Evolutionary conservation across 2,113 vertebrate species (phyloP).

Genomic region (Triplophysa dalaica): DNA sequence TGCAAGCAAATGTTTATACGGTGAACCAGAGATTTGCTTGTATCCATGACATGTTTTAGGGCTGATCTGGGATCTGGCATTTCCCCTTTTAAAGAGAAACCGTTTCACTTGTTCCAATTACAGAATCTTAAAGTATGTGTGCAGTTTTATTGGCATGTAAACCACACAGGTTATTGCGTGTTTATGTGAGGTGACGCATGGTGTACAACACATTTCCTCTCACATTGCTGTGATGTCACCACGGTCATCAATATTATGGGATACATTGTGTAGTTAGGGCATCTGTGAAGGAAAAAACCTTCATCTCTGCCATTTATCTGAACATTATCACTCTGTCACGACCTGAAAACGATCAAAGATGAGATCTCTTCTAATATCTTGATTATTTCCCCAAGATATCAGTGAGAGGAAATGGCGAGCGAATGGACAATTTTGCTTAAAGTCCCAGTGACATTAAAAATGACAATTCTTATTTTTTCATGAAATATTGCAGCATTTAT

Average conservation of each 20-base stretch:
- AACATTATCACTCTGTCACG: too few species aligned
- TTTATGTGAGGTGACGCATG: slow-evolving; percentile 61
- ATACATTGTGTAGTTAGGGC: too few species aligned
- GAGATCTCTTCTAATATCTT: too few species aligned
- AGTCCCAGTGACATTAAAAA: too few species aligned
- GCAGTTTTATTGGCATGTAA: slow-evolving; percentile 73
- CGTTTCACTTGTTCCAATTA: slow-evolving; percentile 67
- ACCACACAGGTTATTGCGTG: slow-evolving; percentile 50
- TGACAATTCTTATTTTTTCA: too few species aligned
- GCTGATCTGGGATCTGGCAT: slow-evolving; percentile 46
- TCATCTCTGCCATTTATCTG: too few species aligned
- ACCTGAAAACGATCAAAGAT: too few species aligned
- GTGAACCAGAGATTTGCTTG: not conserved
- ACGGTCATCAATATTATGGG: not conserved
- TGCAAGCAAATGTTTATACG: not conserved
- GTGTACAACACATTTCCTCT: slow-evolving; percentile 63
- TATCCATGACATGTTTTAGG: slow-evolving; percentile 57
- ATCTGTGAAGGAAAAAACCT: too few species aligned
- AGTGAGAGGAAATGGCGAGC: too few species aligned
- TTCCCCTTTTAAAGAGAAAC: slow-evolving; percentile 57
- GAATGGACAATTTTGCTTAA: too few species aligned
- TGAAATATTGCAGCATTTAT: too few species aligned
- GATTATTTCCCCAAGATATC: too few species aligned
- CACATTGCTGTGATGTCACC: slow-evolving; percentile 36
- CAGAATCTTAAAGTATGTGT: slow-evolving; percentile 66